Percentiles rank a stretch among this genome's conserved stretches.
Evolutionary conservation across 2,113 vertebrate species (phyloP).

Genomic region (Amazona vittata): DNA sequence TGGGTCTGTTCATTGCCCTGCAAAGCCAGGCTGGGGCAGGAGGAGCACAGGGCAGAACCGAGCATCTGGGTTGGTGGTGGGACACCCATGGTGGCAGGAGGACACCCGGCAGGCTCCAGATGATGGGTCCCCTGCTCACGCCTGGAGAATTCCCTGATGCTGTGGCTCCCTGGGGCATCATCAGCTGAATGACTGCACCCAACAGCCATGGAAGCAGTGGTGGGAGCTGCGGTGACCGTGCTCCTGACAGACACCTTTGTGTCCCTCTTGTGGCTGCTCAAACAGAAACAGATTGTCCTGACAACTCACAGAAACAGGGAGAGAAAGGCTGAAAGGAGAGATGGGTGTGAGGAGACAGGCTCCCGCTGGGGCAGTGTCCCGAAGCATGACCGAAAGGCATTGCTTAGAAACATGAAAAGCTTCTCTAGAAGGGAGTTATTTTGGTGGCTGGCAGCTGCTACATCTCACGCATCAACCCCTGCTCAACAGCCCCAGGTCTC

Average conservation of each 20-base stretch:
- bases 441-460: slow-evolving; percentile 13
- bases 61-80: background rate
- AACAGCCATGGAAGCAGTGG: background rate
- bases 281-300: background rate
- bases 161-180: too few relatives aligned
- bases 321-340: background rate
- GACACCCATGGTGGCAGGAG: background rate
- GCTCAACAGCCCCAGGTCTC: background rate
- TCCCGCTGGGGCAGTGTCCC: background rate
- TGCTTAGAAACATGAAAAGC: background rate
- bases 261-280: background rate
- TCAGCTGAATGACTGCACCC: background rate
- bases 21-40: background rate
- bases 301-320: accelerated
- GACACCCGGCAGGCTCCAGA: background rate
- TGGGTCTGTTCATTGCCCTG: slow-evolving; percentile 4
- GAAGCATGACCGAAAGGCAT: background rate
- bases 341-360: background rate
- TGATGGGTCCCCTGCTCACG: background rate
- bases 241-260: background rate
- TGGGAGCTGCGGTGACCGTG: accelerated
- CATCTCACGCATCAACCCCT: background rate
- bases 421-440: background rate
- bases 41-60: background rate
- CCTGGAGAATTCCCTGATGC: accelerated